Evolutionary conservation across 2,113 vertebrate genomes (phyloP), one percentile per base, ranked within the genome.

Genomic region (Nanger granti): DNA sequence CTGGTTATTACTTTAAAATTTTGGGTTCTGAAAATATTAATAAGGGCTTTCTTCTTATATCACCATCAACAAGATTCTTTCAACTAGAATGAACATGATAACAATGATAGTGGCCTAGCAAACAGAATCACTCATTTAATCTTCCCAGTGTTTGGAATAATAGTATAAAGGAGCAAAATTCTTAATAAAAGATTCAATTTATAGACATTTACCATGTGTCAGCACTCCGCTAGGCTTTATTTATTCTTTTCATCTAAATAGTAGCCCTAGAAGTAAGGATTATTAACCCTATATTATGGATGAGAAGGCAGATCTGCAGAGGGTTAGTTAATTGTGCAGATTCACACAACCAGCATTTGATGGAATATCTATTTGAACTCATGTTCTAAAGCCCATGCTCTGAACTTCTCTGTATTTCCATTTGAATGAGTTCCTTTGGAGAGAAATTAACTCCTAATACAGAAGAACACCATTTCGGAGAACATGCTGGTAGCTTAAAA

Each of bases 1-100:
- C 54, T 13, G 80, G 24, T 69, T 91, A 94, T 96, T 97, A 94
- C 37, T 94, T 97, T 54, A 95, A 95, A 97, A 59, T 97, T 94
- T 55, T 12, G 64, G 37, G 52, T 96, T 87, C 91, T 96, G 79
- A 94, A 97, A 95, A 84, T 89, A 95, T 94, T 96, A 89, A 91
- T 95, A 89, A 93, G 47, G 13, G 2, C 18, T 89, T 97, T 96
- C 73, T 94, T 96, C 66, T 92, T 91, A 93, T 4, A 85, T 94
- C 55, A 93, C 89, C 44, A 88, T 26, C 84, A 89, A 92, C 15
- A 94, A 87, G 44, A 87, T 49, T 95, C 10, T 87, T 92, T 94
- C 47, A 82, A 91, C 84, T 41, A 87, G 49, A 96, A 95, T 93
- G 62, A 92, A 89, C 41, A 83, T 24, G 62, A 96, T 95, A 95